Base-by-base conservation (phyloP, 2,797 vertebrate genomes). In the Urophycis tenuis region DNA sequence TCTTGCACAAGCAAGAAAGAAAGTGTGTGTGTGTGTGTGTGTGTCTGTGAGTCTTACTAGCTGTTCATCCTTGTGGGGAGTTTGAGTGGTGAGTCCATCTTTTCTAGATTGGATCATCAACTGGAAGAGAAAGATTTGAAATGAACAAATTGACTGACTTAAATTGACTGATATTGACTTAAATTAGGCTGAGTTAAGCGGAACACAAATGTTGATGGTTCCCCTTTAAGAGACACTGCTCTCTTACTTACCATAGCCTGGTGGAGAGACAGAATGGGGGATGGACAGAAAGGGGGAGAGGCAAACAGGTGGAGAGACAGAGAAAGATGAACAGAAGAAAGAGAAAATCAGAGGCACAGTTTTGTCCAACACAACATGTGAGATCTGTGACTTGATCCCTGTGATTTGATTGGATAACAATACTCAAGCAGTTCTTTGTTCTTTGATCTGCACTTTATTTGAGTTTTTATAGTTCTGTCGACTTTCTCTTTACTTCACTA, bases 31-130 rank as follows among this genome's bases (percentile, higher is more conserved):
- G 34, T 22, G 10, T 71, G 25, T 35, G 49, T 75, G 71, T 69
- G 53, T 73, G 71, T 73, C 30, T 80, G 73, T 31, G 30, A 5
- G 69, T 71, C 30, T 71, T 92, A 99, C 97, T 90, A 99, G 92
- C 79, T 98, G 96, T 89, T 98, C 95, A 73, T 99, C 97, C 88
- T 97, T 99, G 81, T 98, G 93, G 82, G 97, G 98, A 39, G 95
- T 95, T 73, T 96, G 92, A 29, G 95, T 95, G 80, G 95, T 94
- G 85, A 97, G 95, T 41, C 96, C 95, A 10, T 95, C 95, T 87
- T 98, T 99, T 88, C 96, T 94, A 81, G 95, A 97, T 91, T 96
- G 96, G 75, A 98, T 94, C 94, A 99, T 93, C 30, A 97, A 95
- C 97, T 99, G 79, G 19, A 82, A 81, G 25, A 3, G n/a, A 82